phyloP scores from a whole-genome alignment of 2,113 vertebrate genomes.

The Clupea harengus region DNA sequence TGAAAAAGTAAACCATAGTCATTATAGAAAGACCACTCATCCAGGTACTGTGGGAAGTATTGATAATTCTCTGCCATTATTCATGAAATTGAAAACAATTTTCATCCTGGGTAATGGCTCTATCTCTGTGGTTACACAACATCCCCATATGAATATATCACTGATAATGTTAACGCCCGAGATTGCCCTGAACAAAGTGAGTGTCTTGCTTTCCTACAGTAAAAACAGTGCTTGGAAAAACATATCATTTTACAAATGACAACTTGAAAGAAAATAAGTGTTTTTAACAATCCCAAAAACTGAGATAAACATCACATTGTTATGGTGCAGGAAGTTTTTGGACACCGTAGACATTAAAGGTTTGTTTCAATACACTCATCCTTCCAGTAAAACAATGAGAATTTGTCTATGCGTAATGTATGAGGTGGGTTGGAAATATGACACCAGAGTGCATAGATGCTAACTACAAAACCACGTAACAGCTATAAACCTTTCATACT shows the following conservation, averaged over 20 bases:
- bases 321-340: neutral
- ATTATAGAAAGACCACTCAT: neutral
- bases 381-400: neutral
- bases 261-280: neutral
- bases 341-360: neutral
- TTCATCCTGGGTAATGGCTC: neutral
- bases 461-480: neutral
- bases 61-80: constrained; percentile 10
- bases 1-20: neutral
- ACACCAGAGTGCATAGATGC: neutral
- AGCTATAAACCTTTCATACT: neutral
- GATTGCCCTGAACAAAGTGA: neutral
- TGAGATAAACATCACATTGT: neutral
- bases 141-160: neutral
- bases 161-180: neutral
- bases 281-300: neutral
- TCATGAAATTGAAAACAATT: constrained; percentile 6
- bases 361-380: neutral
- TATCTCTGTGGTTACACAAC: neutral
- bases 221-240: neutral
- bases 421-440: neutral
- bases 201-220: neutral
- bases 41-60: constrained; percentile 7
- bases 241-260: neutral
- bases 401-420: neutral